Evolutionary conservation across 2,113 vertebrate species (phyloP).

Genomic region (Odocoileus virginianus): DNA sequence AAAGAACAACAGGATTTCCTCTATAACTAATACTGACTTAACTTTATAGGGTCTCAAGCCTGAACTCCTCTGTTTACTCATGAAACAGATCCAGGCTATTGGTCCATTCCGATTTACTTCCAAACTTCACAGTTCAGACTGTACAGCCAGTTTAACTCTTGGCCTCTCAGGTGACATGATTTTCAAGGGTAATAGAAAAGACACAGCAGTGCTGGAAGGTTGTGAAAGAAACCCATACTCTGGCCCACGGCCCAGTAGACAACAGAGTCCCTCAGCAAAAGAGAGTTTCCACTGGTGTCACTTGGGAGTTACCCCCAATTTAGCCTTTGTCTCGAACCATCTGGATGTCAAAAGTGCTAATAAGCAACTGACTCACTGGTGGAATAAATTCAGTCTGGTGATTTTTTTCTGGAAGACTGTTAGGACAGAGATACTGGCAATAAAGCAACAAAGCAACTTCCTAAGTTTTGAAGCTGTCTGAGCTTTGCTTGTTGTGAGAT

Average conservation of each 20-base stretch:
- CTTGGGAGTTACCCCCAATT: slow-evolving; percentile 47
- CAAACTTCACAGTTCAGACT: slow-evolving; percentile 59
- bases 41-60: slow-evolving; percentile 62
- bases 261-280: slow-evolving; percentile 49
- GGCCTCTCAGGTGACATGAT: slow-evolving; percentile 56
- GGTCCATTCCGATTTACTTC: slow-evolving; percentile 51
- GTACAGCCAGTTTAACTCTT: slow-evolving; percentile 63
- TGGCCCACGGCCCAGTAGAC: slow-evolving; percentile 53
- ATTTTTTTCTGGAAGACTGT: slow-evolving; percentile 33
- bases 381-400: slow-evolving; percentile 41
- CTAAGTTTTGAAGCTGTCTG: slow-evolving; percentile 23
- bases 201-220: slow-evolving; percentile 22
- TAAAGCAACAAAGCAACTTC: slow-evolving; percentile 12
- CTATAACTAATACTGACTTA: slow-evolving; percentile 68
- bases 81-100: slow-evolving; percentile 59
- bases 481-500: neutral
- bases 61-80: slow-evolving; percentile 66
- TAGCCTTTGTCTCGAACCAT: slow-evolving; percentile 52
- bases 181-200: slow-evolving; percentile 47
- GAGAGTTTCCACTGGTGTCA: slow-evolving; percentile 44
- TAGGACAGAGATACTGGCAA: neutral
- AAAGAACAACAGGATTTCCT: slow-evolving; percentile 65
- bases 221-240: slow-evolving; percentile 55
- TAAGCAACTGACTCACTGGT: slow-evolving; percentile 42
- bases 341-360: slow-evolving; percentile 59